A percentile compares a stretch with the other conserved stretches of the same genome.
Evolutionary conservation across 2,888 invertebrate genomes (phyloP).

Genomic region (Hartigia nigra): DNA sequence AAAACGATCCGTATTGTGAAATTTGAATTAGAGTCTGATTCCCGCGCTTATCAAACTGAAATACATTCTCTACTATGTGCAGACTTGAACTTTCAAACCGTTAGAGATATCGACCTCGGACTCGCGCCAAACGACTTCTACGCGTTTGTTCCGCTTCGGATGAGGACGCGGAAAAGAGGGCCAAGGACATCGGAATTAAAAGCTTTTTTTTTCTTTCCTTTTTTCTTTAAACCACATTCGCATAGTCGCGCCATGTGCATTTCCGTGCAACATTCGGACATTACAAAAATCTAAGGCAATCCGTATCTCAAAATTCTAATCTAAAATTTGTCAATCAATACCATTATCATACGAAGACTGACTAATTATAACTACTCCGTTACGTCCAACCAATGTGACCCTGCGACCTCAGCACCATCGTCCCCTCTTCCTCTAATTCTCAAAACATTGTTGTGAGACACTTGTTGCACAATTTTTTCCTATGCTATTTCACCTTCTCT

Average conservation of each 20-base stretch:
- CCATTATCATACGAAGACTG: too few species aligned
- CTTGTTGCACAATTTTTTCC: background rate
- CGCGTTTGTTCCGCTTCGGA: background rate
- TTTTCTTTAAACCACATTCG: background rate
- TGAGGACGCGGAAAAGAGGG: background rate
- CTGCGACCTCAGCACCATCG: background rate
- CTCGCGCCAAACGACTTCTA: background rate
- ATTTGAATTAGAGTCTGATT: background rate
- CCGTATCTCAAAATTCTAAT: too few species aligned
- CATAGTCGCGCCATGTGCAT: background rate
- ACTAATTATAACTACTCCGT: too few species aligned
- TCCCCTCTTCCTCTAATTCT: background rate
- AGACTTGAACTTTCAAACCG: background rate
- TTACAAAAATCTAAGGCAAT: background rate
- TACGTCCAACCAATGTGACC: background rate
- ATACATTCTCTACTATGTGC: background rate
- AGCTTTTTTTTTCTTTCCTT: background rate
- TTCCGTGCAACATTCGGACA: background rate
- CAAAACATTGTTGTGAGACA: background rate
- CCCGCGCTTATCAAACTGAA: background rate
- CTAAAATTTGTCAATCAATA: too few species aligned
- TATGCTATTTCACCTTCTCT: background rate
- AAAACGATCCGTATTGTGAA: background rate
- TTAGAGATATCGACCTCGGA: background rate
- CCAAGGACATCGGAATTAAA: background rate